Conservation (phyloP, 23 tunicate species). For the Styela clava region DNA sequence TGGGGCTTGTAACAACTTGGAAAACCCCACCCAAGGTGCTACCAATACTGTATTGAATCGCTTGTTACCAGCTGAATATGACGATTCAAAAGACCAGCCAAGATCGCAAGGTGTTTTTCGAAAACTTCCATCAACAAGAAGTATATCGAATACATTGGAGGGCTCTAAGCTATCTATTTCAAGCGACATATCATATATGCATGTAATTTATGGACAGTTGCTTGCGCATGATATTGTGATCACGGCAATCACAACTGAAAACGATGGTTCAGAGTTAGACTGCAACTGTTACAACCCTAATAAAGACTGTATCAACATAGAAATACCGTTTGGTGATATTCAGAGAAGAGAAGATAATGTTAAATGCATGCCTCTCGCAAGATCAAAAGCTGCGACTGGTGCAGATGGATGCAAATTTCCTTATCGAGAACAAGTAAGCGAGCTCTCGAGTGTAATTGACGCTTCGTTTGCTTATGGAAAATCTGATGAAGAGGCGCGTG, state of each 20-base stretch:
- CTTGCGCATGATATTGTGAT: constrained; percentile 67
- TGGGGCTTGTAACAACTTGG: constrained; percentile 81
- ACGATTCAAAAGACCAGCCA: constrained; percentile 44
- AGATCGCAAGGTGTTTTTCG: constrained; percentile 14
- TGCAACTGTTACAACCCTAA: constrained; percentile 61
- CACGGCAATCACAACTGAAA: constrained; percentile 41
- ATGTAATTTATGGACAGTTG: constrained; percentile 75
- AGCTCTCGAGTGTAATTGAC: constrained; percentile 66
- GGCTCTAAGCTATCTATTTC: constrained; percentile 2
- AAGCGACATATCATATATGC: constrained; percentile 36
- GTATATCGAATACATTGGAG: constrained; percentile 49
- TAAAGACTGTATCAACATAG: constrained; percentile 74
- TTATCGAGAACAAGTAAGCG: constrained; percentile 60
- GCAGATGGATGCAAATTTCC: background rate
- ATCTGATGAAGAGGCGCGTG: constrained; percentile 30
- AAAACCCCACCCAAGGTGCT: constrained; percentile 62
- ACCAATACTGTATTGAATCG: constrained; percentile 38
- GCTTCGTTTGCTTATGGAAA: constrained; percentile 71
- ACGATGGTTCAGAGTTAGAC: constrained; percentile 38
- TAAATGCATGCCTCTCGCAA: constrained; percentile 46
- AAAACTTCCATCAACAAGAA: constrained; percentile 57
- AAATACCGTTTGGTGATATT: constrained; percentile 54
- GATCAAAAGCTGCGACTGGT: constrained; percentile 60
- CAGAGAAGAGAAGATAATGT: constrained; percentile 33
- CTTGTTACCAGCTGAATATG: constrained; percentile 60